phyloP scores from a whole-genome alignment of 2,888 invertebrate species.

The Subacronicta megacephala region DNA sequence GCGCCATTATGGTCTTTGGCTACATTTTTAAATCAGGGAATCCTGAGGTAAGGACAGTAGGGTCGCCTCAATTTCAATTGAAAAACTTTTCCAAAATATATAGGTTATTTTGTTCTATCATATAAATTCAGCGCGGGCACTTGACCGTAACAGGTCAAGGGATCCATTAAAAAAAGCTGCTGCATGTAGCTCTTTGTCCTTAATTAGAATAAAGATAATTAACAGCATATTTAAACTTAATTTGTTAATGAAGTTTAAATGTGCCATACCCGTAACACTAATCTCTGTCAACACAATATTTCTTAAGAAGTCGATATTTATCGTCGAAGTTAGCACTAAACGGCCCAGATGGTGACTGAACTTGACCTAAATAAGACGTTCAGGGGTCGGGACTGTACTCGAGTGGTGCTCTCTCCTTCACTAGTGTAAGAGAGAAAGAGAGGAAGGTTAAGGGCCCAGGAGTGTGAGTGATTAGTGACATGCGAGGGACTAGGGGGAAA shows the following conservation, averaged over 20 bases:
- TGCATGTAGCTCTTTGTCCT: too few relatives aligned
- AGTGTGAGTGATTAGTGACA: conserved; percentile 55
- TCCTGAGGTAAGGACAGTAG: too few relatives aligned
- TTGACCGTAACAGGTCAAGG: too few relatives aligned
- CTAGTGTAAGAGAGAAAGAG: conserved; percentile 19
- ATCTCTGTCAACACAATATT: conserved; percentile 30
- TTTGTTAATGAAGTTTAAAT: too few relatives aligned
- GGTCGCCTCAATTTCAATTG: too few relatives aligned
- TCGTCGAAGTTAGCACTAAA: conserved; percentile 68
- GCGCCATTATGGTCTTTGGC: too few relatives aligned
- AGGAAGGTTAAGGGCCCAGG: conserved; percentile 23
- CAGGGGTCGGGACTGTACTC: conserved; percentile 42
- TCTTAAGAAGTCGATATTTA: conserved; percentile 62
- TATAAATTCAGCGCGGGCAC: too few relatives aligned
- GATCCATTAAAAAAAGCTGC: too few relatives aligned
- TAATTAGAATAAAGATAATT: too few relatives aligned
- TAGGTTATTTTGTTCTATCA: too few relatives aligned
- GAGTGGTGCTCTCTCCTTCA: conserved; percentile 36
- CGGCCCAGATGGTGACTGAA: conserved; percentile 70
- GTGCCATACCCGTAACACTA: conserved; percentile 2
- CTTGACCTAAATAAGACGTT: conserved; percentile 72
- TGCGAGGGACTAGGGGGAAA: conserved; percentile 21
- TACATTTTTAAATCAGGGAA: too few relatives aligned
- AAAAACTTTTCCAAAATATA: too few relatives aligned
- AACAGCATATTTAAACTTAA: neutral